Percentiles rank a stretch among this genome's conserved stretches.
Conservation (phyloP, 2,113 vertebrate genomes). For the Thermophis baileyi region DNA sequence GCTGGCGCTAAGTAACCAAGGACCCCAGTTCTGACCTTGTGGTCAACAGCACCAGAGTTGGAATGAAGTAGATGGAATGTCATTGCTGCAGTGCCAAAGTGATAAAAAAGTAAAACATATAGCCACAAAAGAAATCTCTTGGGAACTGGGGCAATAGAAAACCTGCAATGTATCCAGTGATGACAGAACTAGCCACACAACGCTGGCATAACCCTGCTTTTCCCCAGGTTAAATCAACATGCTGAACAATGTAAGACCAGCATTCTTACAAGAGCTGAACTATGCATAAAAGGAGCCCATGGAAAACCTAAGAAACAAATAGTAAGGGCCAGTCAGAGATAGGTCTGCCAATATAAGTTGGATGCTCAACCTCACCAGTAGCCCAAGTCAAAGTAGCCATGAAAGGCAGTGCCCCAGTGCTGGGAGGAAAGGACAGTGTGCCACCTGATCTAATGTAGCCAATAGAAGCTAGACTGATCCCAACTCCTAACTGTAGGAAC, state of each 20-base stretch:
- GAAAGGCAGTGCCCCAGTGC: background rate
- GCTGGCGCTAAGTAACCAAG: background rate
- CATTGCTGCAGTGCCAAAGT: background rate
- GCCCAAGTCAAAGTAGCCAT: background rate
- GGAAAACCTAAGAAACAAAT: background rate
- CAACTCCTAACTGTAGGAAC: background rate
- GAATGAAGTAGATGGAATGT: background rate
- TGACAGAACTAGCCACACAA: background rate
- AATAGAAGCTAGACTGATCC: background rate
- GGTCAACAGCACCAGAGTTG: background rate
- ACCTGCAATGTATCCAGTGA: background rate
- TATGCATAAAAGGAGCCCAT: background rate
- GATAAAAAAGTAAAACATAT: background rate
- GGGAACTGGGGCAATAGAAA: background rate
- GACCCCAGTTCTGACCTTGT: background rate
- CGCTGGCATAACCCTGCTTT: background rate
- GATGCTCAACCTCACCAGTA: background rate
- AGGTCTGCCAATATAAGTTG: background rate
- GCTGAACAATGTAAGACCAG: background rate
- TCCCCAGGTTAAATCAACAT: background rate
- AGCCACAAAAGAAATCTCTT: background rate
- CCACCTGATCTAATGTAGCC: background rate
- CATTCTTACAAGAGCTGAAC: background rate
- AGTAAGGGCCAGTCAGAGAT: background rate
- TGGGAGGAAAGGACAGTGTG: background rate